Evolutionary conservation across 2,113 vertebrate species (phyloP).

Genomic region (Alces alces): DNA sequence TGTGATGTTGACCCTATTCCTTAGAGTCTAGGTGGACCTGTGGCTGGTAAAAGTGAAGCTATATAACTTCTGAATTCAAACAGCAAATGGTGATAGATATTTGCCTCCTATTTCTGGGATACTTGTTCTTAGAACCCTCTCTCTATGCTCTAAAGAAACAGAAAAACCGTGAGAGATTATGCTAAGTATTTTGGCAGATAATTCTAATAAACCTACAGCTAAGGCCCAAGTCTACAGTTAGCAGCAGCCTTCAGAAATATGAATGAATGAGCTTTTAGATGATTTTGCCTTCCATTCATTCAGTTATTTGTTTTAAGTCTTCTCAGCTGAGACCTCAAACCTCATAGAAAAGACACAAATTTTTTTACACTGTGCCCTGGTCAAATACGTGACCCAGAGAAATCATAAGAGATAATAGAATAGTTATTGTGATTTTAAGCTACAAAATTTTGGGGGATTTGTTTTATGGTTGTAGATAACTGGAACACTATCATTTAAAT

Average conservation of each 20-base stretch:
- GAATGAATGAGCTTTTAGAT: neutral
- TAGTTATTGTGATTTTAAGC: neutral
- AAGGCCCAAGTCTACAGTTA: neutral
- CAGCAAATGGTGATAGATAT: neutral
- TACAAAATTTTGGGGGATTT: neutral
- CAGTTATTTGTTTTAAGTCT: neutral
- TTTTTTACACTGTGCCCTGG: neutral
- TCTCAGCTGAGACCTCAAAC: neutral
- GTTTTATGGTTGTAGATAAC: neutral
- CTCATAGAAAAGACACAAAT: neutral
- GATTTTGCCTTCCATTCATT: neutral
- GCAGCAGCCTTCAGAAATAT: neutral
- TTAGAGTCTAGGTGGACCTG: neutral
- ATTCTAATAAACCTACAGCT: neutral
- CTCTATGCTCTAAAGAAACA: neutral
- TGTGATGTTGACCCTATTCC: neutral
- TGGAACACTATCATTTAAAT: neutral
- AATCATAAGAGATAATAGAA: neutral
- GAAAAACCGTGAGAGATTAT: neutral
- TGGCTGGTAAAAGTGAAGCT: neutral
- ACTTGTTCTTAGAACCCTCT: neutral
- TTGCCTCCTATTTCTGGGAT: neutral
- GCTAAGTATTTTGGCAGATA: neutral
- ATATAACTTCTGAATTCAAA: neutral
- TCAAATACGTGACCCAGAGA: neutral